phyloP scores from a whole-genome alignment of 2,888 invertebrate genomes.

The Thera britannica region DNA sequence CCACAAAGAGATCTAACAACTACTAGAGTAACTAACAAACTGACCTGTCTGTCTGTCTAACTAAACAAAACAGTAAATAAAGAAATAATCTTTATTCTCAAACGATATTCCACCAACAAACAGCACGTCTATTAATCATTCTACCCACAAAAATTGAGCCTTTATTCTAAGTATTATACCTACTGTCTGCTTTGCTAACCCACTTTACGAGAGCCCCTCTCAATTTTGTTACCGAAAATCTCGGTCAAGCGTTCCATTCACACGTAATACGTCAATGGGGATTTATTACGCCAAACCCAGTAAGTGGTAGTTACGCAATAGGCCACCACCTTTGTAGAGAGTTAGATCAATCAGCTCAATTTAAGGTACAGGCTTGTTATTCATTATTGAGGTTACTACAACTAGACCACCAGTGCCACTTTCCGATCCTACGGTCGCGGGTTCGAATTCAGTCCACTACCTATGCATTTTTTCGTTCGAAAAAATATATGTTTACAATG shows the following conservation, averaged over 20 bases:
- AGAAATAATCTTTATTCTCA: not conserved
- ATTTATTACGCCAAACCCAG: slow-evolving; percentile 34
- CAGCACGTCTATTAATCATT: slow-evolving; percentile 15
- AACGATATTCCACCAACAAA: not conserved
- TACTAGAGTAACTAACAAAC: too few relatives aligned
- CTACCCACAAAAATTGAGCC: slow-evolving; percentile 20
- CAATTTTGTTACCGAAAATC: slow-evolving; percentile 32
- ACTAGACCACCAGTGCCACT: too few relatives aligned
- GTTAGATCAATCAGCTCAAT: slow-evolving; percentile 17
- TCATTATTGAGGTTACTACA: not conserved
- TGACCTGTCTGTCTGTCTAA: too few relatives aligned
- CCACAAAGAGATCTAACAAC: too few relatives aligned
- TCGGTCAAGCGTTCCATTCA: slow-evolving; percentile 33
- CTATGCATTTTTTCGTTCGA: too few relatives aligned
- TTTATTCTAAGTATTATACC: slow-evolving; percentile 20
- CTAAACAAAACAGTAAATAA: too few relatives aligned
- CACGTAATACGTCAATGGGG: slow-evolving; percentile 32
- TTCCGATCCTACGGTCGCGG: too few relatives aligned
- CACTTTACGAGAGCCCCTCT: slow-evolving; percentile 15
- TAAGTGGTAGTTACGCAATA: slow-evolving; percentile 29
- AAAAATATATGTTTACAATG: too few relatives aligned
- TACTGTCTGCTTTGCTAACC: slow-evolving; percentile 24
- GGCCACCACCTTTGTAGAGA: slow-evolving; percentile 22
- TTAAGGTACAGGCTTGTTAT: slow-evolving; percentile 1
- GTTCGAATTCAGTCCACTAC: too few relatives aligned